Evolutionary conservation across 2,113 vertebrate genomes (phyloP).

Genomic region (Megalops atlanticus): DNA sequence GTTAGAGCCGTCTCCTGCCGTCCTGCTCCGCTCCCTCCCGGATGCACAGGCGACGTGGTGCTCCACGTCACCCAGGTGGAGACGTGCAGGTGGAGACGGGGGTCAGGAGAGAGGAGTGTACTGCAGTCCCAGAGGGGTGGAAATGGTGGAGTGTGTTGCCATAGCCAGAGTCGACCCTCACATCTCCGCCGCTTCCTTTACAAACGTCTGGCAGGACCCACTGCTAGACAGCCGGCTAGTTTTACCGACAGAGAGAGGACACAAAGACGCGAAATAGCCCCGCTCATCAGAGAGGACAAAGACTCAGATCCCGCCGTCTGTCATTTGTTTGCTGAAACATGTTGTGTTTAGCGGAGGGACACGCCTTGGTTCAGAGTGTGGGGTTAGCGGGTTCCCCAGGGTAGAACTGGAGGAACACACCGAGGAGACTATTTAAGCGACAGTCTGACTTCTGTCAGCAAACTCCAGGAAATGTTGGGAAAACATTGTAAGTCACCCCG

Average conservation of each 20-base stretch:
- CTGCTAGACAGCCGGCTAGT: not conserved
- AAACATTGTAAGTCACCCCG: constrained; percentile 56
- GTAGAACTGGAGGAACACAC: constrained; percentile 40
- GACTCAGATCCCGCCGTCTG: not conserved
- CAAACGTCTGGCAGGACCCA: not conserved
- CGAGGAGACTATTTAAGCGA: constrained; percentile 52
- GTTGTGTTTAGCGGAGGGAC: constrained; percentile 41
- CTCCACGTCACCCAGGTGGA: not conserved
- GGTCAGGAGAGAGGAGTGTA: not conserved
- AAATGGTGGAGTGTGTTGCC: not conserved
- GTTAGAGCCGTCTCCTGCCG: no score
- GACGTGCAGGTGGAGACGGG: not conserved
- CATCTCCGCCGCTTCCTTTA: not conserved
- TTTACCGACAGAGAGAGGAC: not conserved
- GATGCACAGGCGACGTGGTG: no score
- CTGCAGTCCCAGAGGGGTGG: not conserved
- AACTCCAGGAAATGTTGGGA: constrained; percentile 65
- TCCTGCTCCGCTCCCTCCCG: no score
- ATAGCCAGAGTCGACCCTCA: not conserved
- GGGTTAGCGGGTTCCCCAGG: constrained; percentile 41
- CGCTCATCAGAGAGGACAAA: not conserved
- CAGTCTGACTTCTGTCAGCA: constrained; percentile 65
- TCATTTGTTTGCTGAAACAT: constrained; percentile 45
- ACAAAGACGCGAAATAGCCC: not conserved
- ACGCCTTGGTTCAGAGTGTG: constrained; percentile 40